Conservation (phyloP, 2,797 vertebrate species). For the Microcaecilia unicolor region DNA sequence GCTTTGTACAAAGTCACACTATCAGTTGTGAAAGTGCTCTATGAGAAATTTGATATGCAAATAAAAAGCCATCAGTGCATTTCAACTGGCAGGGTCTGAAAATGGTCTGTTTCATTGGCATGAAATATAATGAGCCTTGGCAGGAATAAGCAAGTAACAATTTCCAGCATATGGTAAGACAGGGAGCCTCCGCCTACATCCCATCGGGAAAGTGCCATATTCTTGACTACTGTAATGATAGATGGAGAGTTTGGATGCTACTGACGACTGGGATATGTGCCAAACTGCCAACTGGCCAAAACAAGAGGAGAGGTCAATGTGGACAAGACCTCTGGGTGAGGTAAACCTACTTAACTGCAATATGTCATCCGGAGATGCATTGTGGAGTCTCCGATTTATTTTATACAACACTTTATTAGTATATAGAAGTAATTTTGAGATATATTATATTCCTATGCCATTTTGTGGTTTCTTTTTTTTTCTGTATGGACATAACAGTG, state of each 20-base stretch:
- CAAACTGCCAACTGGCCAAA: constrained; percentile 59
- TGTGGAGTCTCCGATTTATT: too few relatives aligned
- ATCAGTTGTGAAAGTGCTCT: constrained; percentile 33
- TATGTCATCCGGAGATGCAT: constrained; percentile 10
- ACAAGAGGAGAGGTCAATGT: constrained; percentile 51
- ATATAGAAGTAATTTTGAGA: too few relatives aligned
- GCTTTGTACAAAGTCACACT: background rate
- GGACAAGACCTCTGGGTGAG: constrained; percentile 49
- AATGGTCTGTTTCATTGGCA: constrained; percentile 62
- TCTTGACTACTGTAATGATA: constrained; percentile 62
- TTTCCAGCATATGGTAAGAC: constrained; percentile 90
- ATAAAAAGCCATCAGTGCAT: constrained; percentile 9
- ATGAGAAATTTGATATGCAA: constrained; percentile 33
- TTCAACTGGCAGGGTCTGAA: constrained; percentile 44
- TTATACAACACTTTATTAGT: too few relatives aligned
- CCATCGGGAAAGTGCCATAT: constrained; percentile 90
- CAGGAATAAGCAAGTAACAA: constrained; percentile 81
- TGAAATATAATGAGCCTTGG: constrained; percentile 65
- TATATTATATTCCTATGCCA: too few relatives aligned
- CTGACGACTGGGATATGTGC: constrained; percentile 63
- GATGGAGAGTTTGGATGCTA: constrained; percentile 69
- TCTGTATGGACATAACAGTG: too few relatives aligned
- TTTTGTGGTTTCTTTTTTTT: too few relatives aligned
- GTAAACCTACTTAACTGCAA: constrained; percentile 17
- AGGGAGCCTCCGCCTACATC: constrained; percentile 76